Evolutionary conservation across 2,113 vertebrate species (phyloP).

Genomic region (Grammomys dolichurus): DNA sequence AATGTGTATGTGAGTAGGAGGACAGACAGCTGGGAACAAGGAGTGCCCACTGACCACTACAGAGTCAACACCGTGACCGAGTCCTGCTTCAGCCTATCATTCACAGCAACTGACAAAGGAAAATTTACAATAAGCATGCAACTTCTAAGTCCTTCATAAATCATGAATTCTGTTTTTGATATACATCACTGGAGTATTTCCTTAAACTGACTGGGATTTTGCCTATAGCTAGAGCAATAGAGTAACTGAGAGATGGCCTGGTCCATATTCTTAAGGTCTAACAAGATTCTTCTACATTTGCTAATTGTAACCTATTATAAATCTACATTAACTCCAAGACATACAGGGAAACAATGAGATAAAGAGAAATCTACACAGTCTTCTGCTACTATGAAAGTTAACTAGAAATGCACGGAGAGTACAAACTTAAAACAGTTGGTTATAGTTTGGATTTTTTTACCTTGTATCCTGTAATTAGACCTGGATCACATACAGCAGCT

Average conservation of each 20-base stretch:
- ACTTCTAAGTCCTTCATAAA: constrained; percentile 45
- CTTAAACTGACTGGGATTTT: constrained; percentile 14
- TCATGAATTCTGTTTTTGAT: constrained; percentile 52
- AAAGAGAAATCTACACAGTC: background rate
- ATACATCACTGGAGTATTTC: background rate
- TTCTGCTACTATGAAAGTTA: constrained; percentile 47
- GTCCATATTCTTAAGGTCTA: constrained; percentile 9
- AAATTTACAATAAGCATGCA: constrained; percentile 16
- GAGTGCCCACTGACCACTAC: background rate
- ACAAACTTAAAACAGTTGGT: background rate
- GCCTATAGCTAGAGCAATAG: constrained; percentile 21
- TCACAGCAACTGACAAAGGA: constrained; percentile 21
- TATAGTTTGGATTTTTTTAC: constrained; percentile 85
- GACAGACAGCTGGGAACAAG: constrained; percentile 30
- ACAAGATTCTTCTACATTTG: constrained; percentile 12
- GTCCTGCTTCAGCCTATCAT: background rate
- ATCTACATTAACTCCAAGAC: constrained; percentile 28
- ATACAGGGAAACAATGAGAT: background rate
- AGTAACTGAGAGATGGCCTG: background rate
- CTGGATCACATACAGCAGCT: constrained; percentile 94
- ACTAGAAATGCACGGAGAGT: constrained; percentile 53
- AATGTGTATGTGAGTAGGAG: constrained; percentile 26
- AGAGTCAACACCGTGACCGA: background rate
- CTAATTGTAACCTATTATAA: background rate
- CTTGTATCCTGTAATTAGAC: constrained; percentile 93